Conservation (phyloP, 2,113 vertebrate species). For the Ptychochromis oligacanthus region DNA sequence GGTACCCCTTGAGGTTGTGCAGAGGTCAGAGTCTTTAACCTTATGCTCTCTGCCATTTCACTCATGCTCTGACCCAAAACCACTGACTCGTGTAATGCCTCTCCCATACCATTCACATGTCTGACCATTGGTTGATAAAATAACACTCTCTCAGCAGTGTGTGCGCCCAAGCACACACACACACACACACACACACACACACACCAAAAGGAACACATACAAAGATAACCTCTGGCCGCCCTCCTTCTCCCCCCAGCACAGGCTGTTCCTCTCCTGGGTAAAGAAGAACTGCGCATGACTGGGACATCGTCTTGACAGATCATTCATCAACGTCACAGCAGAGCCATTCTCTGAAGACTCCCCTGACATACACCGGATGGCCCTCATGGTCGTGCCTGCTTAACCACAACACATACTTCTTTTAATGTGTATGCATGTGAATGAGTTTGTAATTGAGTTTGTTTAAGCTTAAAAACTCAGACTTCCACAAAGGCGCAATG, state of each 20-base stretch:
- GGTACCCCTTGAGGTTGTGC: conserved; percentile 52
- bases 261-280: conserved; percentile 61
- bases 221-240: conserved; percentile 41
- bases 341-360: conserved; percentile 51
- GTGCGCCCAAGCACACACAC: conserved; percentile 22
- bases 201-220: conserved; percentile 28
- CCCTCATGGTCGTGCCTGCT: conserved; percentile 46
- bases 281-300: conserved; percentile 59
- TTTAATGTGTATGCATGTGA: conserved; percentile 24
- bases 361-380: conserved; percentile 63
- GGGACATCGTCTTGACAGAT: conserved; percentile 70
- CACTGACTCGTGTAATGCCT: conserved; percentile 60
- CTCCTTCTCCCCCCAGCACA: neutral
- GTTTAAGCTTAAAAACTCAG: conserved; percentile 25
- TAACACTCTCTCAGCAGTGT: conserved; percentile 42
- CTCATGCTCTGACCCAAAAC: conserved; percentile 54
- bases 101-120: conserved; percentile 28
- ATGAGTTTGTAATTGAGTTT: conserved; percentile 29
- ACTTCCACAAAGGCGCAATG: neutral
- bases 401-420: conserved; percentile 52
- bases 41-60: conserved; percentile 53
- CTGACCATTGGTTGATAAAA: conserved; percentile 40
- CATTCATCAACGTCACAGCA: conserved; percentile 80
- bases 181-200: conserved; percentile 51
- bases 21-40: conserved; percentile 80